Evolutionary conservation across 2,888 invertebrate species (phyloP), one percentile per base, ranked within the genome.

Genomic region (Siphlonurus alternatus): DNA sequence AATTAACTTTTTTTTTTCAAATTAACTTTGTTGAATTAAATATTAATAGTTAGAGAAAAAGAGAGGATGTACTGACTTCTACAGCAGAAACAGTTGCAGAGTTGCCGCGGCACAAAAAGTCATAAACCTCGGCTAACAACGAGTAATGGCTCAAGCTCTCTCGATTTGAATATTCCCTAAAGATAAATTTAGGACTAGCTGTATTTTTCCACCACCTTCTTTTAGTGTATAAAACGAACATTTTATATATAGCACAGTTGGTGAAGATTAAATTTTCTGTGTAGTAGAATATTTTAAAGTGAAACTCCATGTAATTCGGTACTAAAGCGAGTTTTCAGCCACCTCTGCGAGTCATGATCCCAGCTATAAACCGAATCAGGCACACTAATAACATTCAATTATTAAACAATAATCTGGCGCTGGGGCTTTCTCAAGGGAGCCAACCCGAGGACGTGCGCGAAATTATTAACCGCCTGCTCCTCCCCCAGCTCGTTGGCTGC

Each of bases 361-460:
- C 10, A 56, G 53, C 59, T 23, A 63, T 63, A 53, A 61, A 63
- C 23, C 63, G 54, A 63, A 63, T 63, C 53, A 63, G 53, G 59
- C 56, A 60, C 54, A 24, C 63, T 63, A 63, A 63, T 63, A 63
- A 63, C 54, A 63, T 63, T 63, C 63, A 63, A 63, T 63, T 63
- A 63, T 63, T 63, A 63, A 63, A 63, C 63, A 63, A 63, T 63
- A 61, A 63, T 63, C 63, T 53, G 63, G 25, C 25, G 23, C 56
- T 56, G 7, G 56, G 51, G 56, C 7, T 56, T 56, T 22, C 56
- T 56, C 56, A 20, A 22, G 56, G 56, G 56, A 56, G 20, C n/a
- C 7, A 20, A 22, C 56, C 56, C 38, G 15, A 15, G 15, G 38
- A 10, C n/a, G n/a, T 56, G 56, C n/a, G n/a, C 56, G 56, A 20